These are phyloP conservation scores for Prorops nasuta DNA, from an alignment of 1,140 invertebrate genomes.

Conservation along the genomic window DNA sequence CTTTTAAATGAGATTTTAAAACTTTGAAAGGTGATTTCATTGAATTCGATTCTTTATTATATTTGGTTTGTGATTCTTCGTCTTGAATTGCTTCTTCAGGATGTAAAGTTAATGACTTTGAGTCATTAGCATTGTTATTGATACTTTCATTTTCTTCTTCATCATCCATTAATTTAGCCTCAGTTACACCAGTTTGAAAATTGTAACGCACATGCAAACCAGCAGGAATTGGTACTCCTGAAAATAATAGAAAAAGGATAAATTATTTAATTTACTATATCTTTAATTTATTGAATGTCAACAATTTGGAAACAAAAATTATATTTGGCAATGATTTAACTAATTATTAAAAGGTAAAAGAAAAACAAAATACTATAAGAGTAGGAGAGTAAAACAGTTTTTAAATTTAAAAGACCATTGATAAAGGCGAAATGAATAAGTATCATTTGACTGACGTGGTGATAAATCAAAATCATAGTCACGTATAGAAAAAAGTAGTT, in stretches of 20 bases:
- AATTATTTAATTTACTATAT: not conserved
- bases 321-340: not conserved
- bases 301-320: not conserved
- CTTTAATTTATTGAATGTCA: not conserved
- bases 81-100: constrained; percentile 36
- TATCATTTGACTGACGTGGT: constrained; percentile 11
- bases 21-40: constrained; percentile 40
- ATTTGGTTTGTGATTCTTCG: constrained; percentile 24
- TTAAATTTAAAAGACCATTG: not conserved
- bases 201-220: constrained; percentile 76
- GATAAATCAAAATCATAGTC: not conserved
- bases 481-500: constrained; percentile 20
- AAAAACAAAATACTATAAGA: too few species aligned
- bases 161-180: constrained; percentile 71
- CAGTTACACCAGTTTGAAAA: constrained; percentile 68
- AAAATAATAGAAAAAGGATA: not conserved
- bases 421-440: too few species aligned
- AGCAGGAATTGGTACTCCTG: constrained; percentile 69
- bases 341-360: not conserved
- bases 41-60: constrained; percentile 15
- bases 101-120: constrained; percentile 40
- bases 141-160: constrained; percentile 42
- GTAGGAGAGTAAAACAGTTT: too few species aligned
- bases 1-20: constrained; percentile 39
- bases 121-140: constrained; percentile 40